A percentile compares a stretch with the other conserved stretches of the same genome.
phyloP scores from a whole-genome alignment of 2,888 invertebrate species.

The Rhagium mordax region DNA sequence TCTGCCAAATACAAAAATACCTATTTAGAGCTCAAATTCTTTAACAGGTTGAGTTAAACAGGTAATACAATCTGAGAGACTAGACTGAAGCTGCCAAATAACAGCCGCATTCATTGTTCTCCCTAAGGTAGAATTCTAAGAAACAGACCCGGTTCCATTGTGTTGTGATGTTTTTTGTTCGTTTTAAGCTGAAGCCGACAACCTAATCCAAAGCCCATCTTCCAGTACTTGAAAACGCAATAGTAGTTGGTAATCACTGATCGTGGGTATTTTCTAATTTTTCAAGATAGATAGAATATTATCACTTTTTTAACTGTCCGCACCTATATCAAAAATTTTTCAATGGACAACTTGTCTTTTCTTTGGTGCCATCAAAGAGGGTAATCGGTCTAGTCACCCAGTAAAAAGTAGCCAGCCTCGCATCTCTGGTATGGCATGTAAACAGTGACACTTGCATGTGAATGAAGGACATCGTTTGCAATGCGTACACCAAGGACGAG shows the following conservation, averaged over 20 bases:
- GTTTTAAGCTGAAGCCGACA: neutral
- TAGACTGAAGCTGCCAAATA: conserved; percentile 7
- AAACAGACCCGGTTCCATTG: neutral
- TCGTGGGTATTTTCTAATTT: too few species aligned
- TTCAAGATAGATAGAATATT: neutral
- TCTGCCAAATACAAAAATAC: too few species aligned
- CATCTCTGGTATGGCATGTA: neutral
- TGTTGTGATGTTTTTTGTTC: neutral
- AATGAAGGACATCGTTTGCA: conserved; percentile 45
- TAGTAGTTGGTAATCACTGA: neutral
- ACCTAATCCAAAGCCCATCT: neutral
- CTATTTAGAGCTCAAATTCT: neutral
- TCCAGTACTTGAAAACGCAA: neutral
- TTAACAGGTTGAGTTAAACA: neutral
- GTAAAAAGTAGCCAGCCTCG: neutral
- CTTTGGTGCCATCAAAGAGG: neutral
- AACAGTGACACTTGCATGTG: conserved; percentile 43
- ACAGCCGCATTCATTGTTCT: neutral
- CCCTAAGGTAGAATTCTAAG: conserved; percentile 7
- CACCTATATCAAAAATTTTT: neutral
- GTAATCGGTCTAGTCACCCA: neutral
- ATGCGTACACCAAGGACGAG: conserved; percentile 52
- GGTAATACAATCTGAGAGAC: conserved; percentile 1
- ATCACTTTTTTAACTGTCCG: neutral
- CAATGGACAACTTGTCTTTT: neutral